phyloP scores from a whole-genome alignment of 1,140 invertebrate species.

The Gryllus bimaculatus region DNA sequence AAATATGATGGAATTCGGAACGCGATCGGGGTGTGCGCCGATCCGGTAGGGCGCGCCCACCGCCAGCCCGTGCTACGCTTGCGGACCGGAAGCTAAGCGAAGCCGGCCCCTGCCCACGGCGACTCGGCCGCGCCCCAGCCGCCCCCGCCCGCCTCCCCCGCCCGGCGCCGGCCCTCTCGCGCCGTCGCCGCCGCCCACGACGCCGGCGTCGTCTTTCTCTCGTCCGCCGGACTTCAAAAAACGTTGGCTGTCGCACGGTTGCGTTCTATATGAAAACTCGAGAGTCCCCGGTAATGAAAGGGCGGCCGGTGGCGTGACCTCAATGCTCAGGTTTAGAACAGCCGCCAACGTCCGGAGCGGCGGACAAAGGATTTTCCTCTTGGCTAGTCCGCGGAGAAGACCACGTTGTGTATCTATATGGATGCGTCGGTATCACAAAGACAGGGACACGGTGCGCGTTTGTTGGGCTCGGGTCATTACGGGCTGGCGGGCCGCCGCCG shows the following conservation, averaged over 20 bases:
- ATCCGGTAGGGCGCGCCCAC: not conserved
- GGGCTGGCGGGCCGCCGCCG: too few species aligned
- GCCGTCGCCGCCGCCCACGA: not conserved
- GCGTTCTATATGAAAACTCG: not conserved
- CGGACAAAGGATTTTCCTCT: not conserved
- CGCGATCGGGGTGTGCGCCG: not conserved
- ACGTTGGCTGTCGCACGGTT: not conserved
- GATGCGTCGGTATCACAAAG: not conserved
- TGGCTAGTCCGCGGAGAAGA: not conserved
- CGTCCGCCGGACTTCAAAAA: not conserved
- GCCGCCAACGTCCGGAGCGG: not conserved
- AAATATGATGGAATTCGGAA: not conserved
- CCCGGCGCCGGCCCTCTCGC: too few species aligned
- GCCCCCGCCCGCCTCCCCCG: too few species aligned
- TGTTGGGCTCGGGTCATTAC: not conserved
- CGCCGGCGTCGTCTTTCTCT: not conserved
- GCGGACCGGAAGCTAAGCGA: not conserved
- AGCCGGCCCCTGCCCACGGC: too few species aligned
- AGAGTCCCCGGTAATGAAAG: not conserved
- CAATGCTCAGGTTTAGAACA: not conserved
- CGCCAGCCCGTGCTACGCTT: not conserved
- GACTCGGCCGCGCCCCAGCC: too few species aligned
- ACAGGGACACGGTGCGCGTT: not conserved
- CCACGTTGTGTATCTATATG: slow-evolving; percentile 3
- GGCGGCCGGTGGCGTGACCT: too few species aligned